Base-by-base conservation (phyloP, 2,797 vertebrate species). In the Chaetophractus vellerosus region DNA sequence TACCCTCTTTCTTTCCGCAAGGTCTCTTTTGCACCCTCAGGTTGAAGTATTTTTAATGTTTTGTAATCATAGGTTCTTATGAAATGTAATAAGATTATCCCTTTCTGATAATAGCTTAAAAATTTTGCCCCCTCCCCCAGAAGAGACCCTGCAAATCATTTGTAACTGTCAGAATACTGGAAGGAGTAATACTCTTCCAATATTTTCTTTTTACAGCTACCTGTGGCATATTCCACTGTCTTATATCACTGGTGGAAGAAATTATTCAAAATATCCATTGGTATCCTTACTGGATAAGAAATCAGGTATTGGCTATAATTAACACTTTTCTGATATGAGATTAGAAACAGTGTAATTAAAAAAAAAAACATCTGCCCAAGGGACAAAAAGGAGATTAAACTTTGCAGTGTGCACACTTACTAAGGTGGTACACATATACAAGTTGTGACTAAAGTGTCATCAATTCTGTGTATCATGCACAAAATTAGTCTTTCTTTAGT, bases 161-260 rank as follows among this genome's bases (percentile, higher is more conserved):
- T 95, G 26, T 81, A 83, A 61, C 57, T 90, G 64, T 63, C 14
- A 89, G 7, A 78, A 93, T 82, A 74, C 31, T 81, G 26, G 26
- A 95, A 76, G 64, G 69, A 87, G 1, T 78, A 80, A 82, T 96
- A 85, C 93, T 66, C 28, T 71, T 78, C 21, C 28, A 64, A 19
- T 93, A 50, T 94, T 96, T 98, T 97, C 38, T 68, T 97, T 97
- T 95, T 97, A 75, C 95, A 99, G 99, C 92, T 97, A 95, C 94
- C 92, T 99, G 93, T 99, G 99, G 99, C 98, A 99, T 96, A 99
- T 99, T 97, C 99, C 99, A 63, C 98, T 99, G 94, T 99, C 99
- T 0, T 99, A 99, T 12, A 97, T 99, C 50, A 99, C 98, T 38
- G 98, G 99, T 97, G 99, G 93, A 97, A 99, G 99, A 96, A 99